Evolutionary conservation across 2,888 invertebrate species (phyloP), one percentile per base, ranked within the genome.

Genomic region (Darwinula stevensoni): DNA sequence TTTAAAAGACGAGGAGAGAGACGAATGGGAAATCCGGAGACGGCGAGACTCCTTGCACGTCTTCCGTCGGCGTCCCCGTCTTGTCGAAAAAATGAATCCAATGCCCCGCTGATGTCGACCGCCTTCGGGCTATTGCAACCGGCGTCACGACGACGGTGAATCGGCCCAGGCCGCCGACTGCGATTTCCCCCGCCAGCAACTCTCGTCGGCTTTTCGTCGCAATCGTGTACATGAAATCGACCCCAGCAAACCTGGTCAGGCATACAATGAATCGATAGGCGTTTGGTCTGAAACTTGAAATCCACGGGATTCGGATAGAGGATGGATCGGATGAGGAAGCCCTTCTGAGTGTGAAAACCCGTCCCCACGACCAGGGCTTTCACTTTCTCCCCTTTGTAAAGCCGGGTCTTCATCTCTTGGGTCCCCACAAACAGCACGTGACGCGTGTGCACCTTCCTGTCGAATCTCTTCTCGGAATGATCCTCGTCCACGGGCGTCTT

Each of bases 71-170:
- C 3, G 53, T 54, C 3, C 54, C 54, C 31, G 54, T 54, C 50
- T 38, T 38, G 30, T 38, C 38, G 35, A 38, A 38, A 38, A 16
- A 37, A 34, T 2, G 36, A 28, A 22, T 22, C 22, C 6, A 22
- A 9, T n/a, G n/a, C 6, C 22, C 22, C 91, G 37, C 80, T 73
- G 14, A 88, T 76, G 46, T 86, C 91, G 39, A 91, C 86, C 0
- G 78, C 69, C 6, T 84, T 58, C 0, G 88, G 86, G 43, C 80
- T 80, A 39, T 88, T 82, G 47, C 88, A 91, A 46, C 86, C 1
- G 91, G 88, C 0, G 88, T 88, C 1, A 91, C 78, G 28, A 82
- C 84, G 35, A 91, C 82, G 0, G 91, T 91, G 38, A 88, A 71
- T 33, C 88, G 65, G 54, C 91, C 88, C 38, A 88, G 54, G 22